These are phyloP conservation scores for Neotoxoptera formosana DNA, from an alignment of 1,140 invertebrate species.

Conservation along the genomic window DNA sequence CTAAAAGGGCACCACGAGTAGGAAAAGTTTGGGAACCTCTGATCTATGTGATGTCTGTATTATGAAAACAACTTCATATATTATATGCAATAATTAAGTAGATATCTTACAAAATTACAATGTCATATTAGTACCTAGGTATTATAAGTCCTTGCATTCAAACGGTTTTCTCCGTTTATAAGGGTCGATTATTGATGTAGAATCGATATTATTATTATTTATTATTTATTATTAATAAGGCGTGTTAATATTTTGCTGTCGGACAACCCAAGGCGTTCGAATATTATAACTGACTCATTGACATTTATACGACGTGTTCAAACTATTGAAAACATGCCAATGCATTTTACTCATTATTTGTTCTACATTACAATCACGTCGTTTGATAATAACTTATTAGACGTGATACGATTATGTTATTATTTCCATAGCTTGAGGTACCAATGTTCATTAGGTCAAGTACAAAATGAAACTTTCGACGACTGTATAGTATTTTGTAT, in stretches of 20 bases:
- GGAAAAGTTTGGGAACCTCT: too few species aligned
- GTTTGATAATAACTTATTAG: conserved; percentile 15
- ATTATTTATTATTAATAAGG: neutral
- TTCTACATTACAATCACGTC: conserved; percentile 44
- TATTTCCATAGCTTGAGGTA: conserved; percentile 15
- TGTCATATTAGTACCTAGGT: neutral
- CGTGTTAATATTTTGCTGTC: neutral
- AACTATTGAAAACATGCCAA: conserved; percentile 23
- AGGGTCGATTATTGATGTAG: neutral
- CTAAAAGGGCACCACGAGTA: too few species aligned
- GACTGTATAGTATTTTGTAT: neutral
- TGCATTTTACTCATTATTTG: conserved; percentile 17
- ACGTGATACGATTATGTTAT: neutral
- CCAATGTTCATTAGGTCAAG: conserved; percentile 32
- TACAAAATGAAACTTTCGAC: conserved; percentile 28
- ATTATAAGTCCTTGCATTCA: neutral
- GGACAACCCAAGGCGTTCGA: neutral
- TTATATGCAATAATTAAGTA: neutral
- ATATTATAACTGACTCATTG: neutral
- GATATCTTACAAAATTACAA: neutral
- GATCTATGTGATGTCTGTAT: neutral
- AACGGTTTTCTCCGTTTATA: neutral
- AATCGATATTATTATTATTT: neutral
- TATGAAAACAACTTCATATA: neutral
- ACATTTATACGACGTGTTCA: neutral